A percentile compares a stretch with the other conserved stretches of the same genome.
These are phyloP conservation scores for Brenthis daphne DNA, from an alignment of 2,888 invertebrate genomes.

Conservation along the genomic window DNA sequence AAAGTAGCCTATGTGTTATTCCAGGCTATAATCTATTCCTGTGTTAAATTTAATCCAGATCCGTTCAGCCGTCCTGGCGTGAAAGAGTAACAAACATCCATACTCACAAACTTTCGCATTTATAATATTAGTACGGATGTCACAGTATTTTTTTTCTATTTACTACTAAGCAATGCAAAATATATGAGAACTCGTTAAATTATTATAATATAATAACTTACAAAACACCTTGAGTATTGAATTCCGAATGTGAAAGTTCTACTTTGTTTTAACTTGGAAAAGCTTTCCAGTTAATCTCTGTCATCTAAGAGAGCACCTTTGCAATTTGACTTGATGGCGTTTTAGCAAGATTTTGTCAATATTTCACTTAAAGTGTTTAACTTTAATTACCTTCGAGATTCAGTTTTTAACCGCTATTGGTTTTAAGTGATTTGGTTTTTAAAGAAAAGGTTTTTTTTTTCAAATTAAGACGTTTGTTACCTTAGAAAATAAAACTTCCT, in stretches of 20 bases:
- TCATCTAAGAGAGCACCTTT: constrained; percentile 66
- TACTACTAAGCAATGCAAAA: no score
- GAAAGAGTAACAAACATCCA: no score
- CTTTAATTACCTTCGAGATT: constrained; percentile 9
- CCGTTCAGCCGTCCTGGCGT: no score
- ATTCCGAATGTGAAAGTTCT: constrained; percentile 69
- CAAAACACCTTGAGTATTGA: constrained; percentile 52
- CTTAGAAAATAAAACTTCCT: no score
- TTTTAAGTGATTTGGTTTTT: neutral
- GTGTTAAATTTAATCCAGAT: no score
- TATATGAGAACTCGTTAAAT: neutral
- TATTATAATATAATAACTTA: neutral
- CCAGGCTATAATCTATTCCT: no score
- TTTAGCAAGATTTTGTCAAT: constrained; percentile 57
- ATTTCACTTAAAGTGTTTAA: constrained; percentile 26
- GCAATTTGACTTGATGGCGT: constrained; percentile 60
- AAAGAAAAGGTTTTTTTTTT: neutral
- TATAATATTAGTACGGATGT: no score
- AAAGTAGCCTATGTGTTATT: no score
- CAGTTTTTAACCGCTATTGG: constrained; percentile 2
- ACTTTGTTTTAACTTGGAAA: constrained; percentile 68
- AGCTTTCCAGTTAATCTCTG: constrained; percentile 74
- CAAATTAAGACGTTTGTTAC: no score
- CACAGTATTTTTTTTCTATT: no score
- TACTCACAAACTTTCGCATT: no score